Conservation (phyloP, 2,888 invertebrate species). For the Andrena bicolor region DNA sequence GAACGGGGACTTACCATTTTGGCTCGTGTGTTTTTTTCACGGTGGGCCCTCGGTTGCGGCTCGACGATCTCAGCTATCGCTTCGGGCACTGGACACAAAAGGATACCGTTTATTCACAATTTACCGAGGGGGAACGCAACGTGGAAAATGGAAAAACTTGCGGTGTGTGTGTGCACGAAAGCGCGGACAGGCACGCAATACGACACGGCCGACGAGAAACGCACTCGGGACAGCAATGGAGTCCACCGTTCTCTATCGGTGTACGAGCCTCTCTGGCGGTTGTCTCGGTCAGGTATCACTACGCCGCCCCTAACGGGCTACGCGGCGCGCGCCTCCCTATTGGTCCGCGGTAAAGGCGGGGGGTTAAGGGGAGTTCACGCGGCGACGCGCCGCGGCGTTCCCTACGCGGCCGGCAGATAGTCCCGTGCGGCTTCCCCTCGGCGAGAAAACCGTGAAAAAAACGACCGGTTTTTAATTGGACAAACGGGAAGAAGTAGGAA, state of each 20-base stretch:
- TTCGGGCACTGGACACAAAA: conserved; percentile 67
- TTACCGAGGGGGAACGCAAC: conserved; percentile 22
- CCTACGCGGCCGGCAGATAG: conserved; percentile 78
- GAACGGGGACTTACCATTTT: conserved; percentile 72
- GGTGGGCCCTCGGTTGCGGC: conserved; percentile 40
- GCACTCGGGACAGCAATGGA: conserved; percentile 83
- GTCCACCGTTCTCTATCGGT: conserved; percentile 74
- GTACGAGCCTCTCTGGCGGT: conserved; percentile 73
- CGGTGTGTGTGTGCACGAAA: conserved; percentile 57
- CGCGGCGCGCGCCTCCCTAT: conserved; percentile 79
- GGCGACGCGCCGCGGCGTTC: conserved; percentile 74
- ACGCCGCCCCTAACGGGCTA: conserved; percentile 86
- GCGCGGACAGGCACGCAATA: conserved; percentile 68
- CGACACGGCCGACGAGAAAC: conserved; percentile 82
- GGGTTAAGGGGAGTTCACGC: conserved; percentile 65
- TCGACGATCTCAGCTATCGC: conserved; percentile 54
- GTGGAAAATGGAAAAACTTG: conserved; percentile 49
- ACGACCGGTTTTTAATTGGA: conserved; percentile 66
- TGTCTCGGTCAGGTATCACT: conserved; percentile 76
- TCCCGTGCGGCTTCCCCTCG: conserved; percentile 74
- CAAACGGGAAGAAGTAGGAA: conserved; percentile 58
- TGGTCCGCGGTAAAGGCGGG: conserved; percentile 52
- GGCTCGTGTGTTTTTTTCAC: conserved; percentile 48
- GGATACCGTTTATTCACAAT: conserved; percentile 57
- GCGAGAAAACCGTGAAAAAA: conserved; percentile 61